These are phyloP conservation scores for Mormyrops boulengeri DNA, from an alignment of 2,797 vertebrate genomes.

Conservation along the genomic window DNA sequence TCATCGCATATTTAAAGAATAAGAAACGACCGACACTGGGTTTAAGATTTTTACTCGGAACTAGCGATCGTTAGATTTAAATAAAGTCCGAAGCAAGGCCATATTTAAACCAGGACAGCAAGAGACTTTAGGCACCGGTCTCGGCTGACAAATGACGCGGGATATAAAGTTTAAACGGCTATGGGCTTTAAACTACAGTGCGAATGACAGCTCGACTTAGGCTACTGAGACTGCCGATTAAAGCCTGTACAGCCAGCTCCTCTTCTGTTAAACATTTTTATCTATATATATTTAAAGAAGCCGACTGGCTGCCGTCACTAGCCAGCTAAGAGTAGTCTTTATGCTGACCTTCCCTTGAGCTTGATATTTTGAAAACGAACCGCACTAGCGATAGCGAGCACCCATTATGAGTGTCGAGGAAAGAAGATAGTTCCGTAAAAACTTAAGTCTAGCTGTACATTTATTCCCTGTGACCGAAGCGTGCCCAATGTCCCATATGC, in stretches of 20 bases:
- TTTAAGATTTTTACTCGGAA: not conserved
- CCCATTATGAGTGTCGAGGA: not conserved
- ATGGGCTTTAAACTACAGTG: not conserved
- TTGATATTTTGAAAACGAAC: slow-evolving; percentile 5
- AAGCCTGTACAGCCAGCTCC: not conserved
- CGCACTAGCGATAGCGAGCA: not conserved
- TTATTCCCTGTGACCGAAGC: not conserved
- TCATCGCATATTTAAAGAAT: not conserved
- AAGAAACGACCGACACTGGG: not conserved
- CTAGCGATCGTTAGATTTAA: not conserved
- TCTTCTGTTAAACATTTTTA: not conserved
- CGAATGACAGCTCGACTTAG: not conserved
- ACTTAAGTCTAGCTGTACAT: not conserved
- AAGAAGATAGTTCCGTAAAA: not conserved
- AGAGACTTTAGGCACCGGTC: not conserved
- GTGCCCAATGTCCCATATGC: not conserved
- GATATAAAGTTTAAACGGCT: not conserved
- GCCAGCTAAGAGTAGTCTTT: not conserved
- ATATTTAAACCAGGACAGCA: not conserved
- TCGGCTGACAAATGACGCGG: not conserved
- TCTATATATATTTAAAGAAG: not conserved
- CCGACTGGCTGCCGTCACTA: not conserved
- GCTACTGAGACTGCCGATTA: not conserved
- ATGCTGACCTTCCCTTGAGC: slow-evolving; percentile 16
- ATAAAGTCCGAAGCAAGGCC: not conserved